A percentile compares a stretch with the other conserved stretches of the same genome.
phyloP scores from a whole-genome alignment of 2,797 vertebrate species.

The Sebastes trivittatus region DNA sequence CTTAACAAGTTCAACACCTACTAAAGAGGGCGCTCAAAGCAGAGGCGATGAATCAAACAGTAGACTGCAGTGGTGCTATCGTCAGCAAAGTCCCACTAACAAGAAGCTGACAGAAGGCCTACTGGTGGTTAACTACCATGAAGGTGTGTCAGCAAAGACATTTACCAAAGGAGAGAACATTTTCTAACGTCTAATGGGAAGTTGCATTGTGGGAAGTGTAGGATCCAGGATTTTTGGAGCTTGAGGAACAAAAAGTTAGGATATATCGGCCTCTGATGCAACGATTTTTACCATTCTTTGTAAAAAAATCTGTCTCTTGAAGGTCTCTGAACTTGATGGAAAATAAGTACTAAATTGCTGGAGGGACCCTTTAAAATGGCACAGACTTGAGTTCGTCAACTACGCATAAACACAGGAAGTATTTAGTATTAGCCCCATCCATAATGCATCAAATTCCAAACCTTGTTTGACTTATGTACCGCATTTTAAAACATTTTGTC shows the following conservation, averaged over 20 bases:
- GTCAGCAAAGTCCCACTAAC: neutral
- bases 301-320: neutral
- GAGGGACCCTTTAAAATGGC: no score
- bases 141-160: neutral
- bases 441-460: neutral
- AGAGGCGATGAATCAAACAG: neutral
- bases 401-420: neutral
- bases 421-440: neutral
- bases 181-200: neutral
- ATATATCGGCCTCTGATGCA: neutral
- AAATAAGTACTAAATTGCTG: neutral
- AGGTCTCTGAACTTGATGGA: neutral
- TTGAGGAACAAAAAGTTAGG: neutral
- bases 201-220: neutral
- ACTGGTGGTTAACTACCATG: neutral
- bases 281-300: rapidly evolving
- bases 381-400: neutral
- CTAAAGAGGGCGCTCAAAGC: neutral
- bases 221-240: neutral
- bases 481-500: neutral
- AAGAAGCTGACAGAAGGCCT: neutral
- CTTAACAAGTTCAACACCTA: neutral
- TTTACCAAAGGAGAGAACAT: neutral
- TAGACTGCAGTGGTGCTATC: neutral
- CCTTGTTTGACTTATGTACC: neutral